These are phyloP conservation scores for Enchytraeus crypticus DNA, from an alignment of 2,888 invertebrate genomes.

Conservation along the genomic window DNA sequence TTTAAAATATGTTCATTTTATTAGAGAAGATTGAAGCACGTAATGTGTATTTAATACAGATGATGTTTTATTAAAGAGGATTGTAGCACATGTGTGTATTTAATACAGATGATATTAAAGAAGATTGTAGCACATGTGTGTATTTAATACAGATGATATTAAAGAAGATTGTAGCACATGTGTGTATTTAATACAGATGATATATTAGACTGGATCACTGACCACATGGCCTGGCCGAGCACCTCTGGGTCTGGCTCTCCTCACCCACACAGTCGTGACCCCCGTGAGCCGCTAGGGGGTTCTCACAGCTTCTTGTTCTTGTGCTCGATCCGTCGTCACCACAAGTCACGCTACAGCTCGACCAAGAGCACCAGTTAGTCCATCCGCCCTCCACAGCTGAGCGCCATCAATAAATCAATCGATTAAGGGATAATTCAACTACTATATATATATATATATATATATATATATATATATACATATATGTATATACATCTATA, in stretches of 20 bases:
- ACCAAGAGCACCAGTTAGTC: constrained; percentile 24
- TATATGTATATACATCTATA: background rate
- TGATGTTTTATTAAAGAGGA: no score
- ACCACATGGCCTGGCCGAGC: constrained; percentile 33
- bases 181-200: no score
- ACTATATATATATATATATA: no score
- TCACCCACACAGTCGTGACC: constrained; percentile 34
- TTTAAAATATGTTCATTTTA: no score
- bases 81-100: no score
- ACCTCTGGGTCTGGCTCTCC: constrained; percentile 31
- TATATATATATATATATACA: background rate
- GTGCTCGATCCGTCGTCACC: constrained; percentile 12
- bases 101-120: no score
- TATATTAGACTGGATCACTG: no score
- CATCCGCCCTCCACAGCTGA: constrained; percentile 22
- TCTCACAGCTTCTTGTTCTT: constrained; percentile 17
- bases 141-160: no score
- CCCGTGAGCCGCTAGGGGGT: constrained; percentile 16
- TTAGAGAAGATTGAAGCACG: no score
- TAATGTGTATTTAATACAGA: no score
- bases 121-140: no score
- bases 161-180: no score
- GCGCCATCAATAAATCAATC: background rate
- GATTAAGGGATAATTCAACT: background rate
- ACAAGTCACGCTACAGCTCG: constrained; percentile 21